phyloP scores from a whole-genome alignment of 2,888 invertebrate species.

The Teleiodes luculella region DNA sequence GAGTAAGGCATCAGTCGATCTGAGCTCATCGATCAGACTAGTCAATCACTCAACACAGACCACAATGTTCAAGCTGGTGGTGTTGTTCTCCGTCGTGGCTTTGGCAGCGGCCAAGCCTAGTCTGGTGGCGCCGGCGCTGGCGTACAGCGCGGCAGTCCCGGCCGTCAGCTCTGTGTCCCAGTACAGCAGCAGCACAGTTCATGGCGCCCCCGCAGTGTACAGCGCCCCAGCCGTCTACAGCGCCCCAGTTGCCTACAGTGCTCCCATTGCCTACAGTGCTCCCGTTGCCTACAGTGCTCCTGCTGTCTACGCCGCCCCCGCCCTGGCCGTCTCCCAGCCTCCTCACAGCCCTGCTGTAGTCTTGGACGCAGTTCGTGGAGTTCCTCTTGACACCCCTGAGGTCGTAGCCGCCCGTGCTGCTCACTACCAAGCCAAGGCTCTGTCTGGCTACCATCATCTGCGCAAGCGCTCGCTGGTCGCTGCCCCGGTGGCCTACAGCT shows the following conservation, averaged over 20 bases:
- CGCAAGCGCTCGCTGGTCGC: conserved; percentile 54
- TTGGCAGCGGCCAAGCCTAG: conserved; percentile 76
- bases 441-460: conserved; percentile 59
- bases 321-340: conserved; percentile 44
- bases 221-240: conserved; percentile 24
- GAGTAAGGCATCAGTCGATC: conserved; percentile 61
- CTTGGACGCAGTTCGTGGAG: conserved; percentile 62
- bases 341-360: conserved; percentile 67
- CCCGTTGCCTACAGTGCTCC: conserved; percentile 31
- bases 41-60: conserved; percentile 69
- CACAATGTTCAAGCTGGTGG: conserved; percentile 63
- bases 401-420: conserved; percentile 69
- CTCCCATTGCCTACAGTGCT: conserved; percentile 19
- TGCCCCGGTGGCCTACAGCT: conserved; percentile 49
- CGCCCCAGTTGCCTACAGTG: conserved; percentile 35
- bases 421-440: conserved; percentile 68
- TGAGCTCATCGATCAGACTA: conserved; percentile 47
- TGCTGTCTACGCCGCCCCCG: conserved; percentile 18
- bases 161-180: conserved; percentile 43
- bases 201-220: conserved; percentile 42
- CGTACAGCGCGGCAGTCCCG: conserved; percentile 43
- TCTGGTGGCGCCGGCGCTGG: conserved; percentile 43
- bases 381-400: conserved; percentile 71
- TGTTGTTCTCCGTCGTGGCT: conserved; percentile 71
- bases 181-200: conserved; percentile 45